Evolutionary conservation across 1,140 invertebrate species (phyloP).

Genomic region (Solenopsis fugax): DNA sequence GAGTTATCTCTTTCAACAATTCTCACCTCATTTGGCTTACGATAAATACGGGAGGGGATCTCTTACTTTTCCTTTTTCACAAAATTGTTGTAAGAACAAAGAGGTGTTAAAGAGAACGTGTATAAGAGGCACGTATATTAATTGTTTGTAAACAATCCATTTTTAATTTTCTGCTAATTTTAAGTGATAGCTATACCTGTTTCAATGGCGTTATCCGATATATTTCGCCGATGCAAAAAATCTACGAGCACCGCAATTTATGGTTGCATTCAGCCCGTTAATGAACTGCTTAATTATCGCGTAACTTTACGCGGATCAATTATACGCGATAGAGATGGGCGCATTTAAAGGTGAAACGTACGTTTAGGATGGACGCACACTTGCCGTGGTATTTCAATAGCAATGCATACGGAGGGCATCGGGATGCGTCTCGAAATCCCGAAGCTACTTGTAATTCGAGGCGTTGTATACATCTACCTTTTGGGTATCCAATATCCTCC

Average conservation of each 20-base stretch:
- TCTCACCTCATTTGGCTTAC: not conserved
- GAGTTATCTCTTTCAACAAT: conserved; percentile 22
- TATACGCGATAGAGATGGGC: not conserved
- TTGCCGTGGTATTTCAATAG: conserved; percentile 59
- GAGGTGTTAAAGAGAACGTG: not conserved
- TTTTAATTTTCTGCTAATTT: not conserved
- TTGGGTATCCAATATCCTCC: conserved; percentile 62
- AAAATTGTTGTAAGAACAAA: not conserved
- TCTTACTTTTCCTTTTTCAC: not conserved
- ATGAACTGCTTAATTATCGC: conserved; percentile 37
- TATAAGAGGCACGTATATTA: not conserved
- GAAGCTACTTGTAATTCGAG: conserved; percentile 73
- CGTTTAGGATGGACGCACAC: conserved; percentile 36
- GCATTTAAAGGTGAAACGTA: conserved; percentile 33
- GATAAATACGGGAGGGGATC: conserved; percentile 3
- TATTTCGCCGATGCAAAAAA: not conserved
- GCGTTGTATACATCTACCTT: conserved; percentile 59
- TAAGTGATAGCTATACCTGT: not conserved
- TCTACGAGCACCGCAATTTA: conserved; percentile 3
- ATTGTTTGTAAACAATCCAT: not conserved
- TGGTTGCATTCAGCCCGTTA: not conserved
- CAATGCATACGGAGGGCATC: conserved; percentile 55
- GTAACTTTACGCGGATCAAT: conserved; percentile 29
- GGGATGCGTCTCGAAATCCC: conserved; percentile 37
- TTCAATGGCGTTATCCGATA: not conserved